Evolutionary conservation across 2,888 invertebrate species (phyloP).

Genomic region (Lasioglossum calceatum): DNA sequence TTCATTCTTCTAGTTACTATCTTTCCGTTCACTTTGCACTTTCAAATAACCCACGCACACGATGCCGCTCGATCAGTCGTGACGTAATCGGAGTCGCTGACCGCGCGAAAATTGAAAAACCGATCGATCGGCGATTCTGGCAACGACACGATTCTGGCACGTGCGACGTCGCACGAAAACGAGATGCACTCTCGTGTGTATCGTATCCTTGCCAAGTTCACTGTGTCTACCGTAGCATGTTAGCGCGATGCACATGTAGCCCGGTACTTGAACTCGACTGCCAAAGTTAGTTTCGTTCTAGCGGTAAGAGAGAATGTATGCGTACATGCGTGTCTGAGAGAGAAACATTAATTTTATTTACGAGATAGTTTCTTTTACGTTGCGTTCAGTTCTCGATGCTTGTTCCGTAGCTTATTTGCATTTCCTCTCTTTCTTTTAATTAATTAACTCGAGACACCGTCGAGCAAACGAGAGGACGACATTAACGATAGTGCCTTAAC

Average conservation of each 20-base stretch:
- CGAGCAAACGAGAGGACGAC: slow-evolving; percentile 1
- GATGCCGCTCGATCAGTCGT: neutral
- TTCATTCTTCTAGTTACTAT: neutral
- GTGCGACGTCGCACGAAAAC: neutral
- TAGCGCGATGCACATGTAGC: slow-evolving; percentile 40
- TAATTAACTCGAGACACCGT: neutral
- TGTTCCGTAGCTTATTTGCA: slow-evolving; percentile 3
- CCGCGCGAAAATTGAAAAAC: neutral
- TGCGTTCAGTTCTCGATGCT: slow-evolving; percentile 12
- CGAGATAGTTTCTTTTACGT: slow-evolving; percentile 9
- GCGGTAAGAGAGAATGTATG: slow-evolving; percentile 55
- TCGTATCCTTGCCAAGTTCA: slow-evolving; percentile 48
- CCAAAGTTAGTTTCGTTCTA: slow-evolving; percentile 75
- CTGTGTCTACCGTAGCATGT: slow-evolving; percentile 44
- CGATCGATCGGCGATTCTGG: neutral
- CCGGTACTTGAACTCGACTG: slow-evolving; percentile 71
- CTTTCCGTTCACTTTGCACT: slow-evolving; percentile 28
- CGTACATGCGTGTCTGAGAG: neutral
- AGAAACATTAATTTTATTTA: slow-evolving; percentile 59
- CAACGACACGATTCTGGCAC: neutral
- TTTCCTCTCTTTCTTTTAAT: neutral
- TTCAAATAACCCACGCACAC: slow-evolving; percentile 16
- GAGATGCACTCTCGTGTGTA: slow-evolving; percentile 2
- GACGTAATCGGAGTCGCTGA: neutral
- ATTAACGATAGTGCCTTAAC: neutral